phyloP scores from a whole-genome alignment of 1,140 invertebrate genomes.

The Eueides isabella region DNA sequence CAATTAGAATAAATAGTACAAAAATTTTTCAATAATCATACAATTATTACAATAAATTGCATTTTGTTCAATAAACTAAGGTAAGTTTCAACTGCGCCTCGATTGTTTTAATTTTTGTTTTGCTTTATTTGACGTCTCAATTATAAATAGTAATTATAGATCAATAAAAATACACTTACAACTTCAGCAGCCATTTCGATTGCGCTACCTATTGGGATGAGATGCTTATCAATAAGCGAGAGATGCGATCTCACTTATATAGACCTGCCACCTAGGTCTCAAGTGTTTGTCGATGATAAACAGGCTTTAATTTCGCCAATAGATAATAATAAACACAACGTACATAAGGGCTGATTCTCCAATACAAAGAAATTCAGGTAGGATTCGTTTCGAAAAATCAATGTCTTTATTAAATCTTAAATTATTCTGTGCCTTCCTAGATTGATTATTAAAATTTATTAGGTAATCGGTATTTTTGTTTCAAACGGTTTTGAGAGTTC shows the following conservation, averaged over 20 bases:
- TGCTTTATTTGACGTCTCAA: too few relatives aligned
- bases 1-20: too few relatives aligned
- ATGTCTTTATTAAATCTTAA: too few relatives aligned
- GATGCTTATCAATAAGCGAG: conserved; percentile 27
- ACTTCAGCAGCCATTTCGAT: conserved; percentile 33
- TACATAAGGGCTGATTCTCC: not conserved
- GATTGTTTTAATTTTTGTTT: too few relatives aligned
- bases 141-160: not conserved
- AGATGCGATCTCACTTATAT: conserved; percentile 38
- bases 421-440: too few relatives aligned
- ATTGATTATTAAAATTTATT: too few relatives aligned
- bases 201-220: not conserved
- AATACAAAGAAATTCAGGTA: not conserved
- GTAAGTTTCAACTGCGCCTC: not conserved
- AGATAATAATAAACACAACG: conserved; percentile 9
- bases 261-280: conserved; percentile 22
- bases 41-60: too few relatives aligned
- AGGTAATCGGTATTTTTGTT: too few relatives aligned
- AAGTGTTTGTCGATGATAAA: conserved; percentile 42
- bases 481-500: too few relatives aligned
- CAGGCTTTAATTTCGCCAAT: conserved; percentile 31
- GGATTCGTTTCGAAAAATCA: too few relatives aligned
- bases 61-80: too few relatives aligned
- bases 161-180: conserved; percentile 32
- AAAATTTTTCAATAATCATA: too few relatives aligned